A percentile compares a stretch with the other conserved stretches of the same genome.
phyloP scores from a whole-genome alignment of 2,888 invertebrate species.

The Hedychridium roseum region DNA sequence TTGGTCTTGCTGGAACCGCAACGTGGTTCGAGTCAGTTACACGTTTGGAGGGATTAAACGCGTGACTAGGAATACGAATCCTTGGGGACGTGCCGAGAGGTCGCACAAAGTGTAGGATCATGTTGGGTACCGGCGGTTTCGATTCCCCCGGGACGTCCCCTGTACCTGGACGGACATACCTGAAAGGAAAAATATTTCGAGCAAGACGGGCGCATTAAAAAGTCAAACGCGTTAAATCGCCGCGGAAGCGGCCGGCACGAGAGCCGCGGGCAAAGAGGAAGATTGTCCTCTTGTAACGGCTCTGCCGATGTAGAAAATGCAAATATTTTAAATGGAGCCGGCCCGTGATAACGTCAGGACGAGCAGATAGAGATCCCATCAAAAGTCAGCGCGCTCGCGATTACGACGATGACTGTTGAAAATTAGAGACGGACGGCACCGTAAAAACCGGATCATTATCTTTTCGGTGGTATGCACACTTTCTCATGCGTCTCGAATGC shows the following conservation, averaged over 20 bases:
- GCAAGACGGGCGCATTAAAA: too few species aligned
- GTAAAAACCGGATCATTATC: constrained; percentile 48
- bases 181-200: constrained; percentile 7
- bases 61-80: constrained; percentile 58
- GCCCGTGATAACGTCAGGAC: too few species aligned
- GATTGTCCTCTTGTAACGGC: too few species aligned
- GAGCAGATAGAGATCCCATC: too few species aligned
- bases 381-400: too few species aligned
- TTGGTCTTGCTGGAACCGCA: too few species aligned
- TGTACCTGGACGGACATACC: constrained; percentile 33
- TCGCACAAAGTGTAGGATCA: constrained; percentile 55
- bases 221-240: too few species aligned
- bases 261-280: too few species aligned
- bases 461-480: constrained; percentile 30
- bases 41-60: constrained; percentile 50
- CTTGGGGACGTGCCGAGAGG: constrained; percentile 48
- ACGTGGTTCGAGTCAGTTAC: constrained; percentile 36
- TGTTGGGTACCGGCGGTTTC: constrained; percentile 46
- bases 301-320: too few species aligned
- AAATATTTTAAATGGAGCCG: too few species aligned
- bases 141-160: constrained; percentile 38
- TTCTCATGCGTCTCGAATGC: constrained; percentile 38
- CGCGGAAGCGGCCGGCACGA: too few species aligned
- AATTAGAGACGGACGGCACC: constrained; percentile 31
- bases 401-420: constrained; percentile 34